Conservation (phyloP, 2,113 vertebrate species). For the Acanthisitta chloris region DNA sequence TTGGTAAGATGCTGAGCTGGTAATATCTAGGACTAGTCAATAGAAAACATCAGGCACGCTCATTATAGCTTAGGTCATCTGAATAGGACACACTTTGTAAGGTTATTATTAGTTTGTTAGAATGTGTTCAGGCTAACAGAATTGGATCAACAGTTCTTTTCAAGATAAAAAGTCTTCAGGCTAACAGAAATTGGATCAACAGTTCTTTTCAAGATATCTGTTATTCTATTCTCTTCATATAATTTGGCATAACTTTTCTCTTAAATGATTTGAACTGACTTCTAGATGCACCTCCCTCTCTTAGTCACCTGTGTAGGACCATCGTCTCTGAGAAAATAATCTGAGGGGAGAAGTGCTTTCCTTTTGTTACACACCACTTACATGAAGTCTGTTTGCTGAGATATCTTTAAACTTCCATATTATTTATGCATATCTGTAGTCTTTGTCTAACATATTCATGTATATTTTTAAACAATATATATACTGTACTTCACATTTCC, state of each 20-base stretch:
- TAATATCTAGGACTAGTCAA: not conserved
- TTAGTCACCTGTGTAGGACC: not conserved
- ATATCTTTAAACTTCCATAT: not conserved
- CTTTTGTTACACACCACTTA: not conserved
- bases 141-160: not conserved
- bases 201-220: not conserved
- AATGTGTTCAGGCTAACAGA: not conserved
- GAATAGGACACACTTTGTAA: not conserved
- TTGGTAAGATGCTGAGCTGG: not conserved
- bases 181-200: not conserved
- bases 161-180: not conserved
- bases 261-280: not conserved
- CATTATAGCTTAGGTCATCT: not conserved
- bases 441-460: not conserved
- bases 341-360: not conserved
- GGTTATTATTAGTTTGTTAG: not conserved
- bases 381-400: not conserved
- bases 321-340: not conserved
- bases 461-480: not conserved
- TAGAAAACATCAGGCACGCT: not conserved
- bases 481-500: not conserved
- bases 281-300: not conserved
- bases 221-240: not conserved
- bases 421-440: not conserved
- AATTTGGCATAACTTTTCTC: not conserved